Percentiles rank a stretch among this genome's conserved stretches.
These are phyloP conservation scores for Xanthorhoe designata DNA, from an alignment of 2,888 invertebrate species.

Conservation along the genomic window DNA sequence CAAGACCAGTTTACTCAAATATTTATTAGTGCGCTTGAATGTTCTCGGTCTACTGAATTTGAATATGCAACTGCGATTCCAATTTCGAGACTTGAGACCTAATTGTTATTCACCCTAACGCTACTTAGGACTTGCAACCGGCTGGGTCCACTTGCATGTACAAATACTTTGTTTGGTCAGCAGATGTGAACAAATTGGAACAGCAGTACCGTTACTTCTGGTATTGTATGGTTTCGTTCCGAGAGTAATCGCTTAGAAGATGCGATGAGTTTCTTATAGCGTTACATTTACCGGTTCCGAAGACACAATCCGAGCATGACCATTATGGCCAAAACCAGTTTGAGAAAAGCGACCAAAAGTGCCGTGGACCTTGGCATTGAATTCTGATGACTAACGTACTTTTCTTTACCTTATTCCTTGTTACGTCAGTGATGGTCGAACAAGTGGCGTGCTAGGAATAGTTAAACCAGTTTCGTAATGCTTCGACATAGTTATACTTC, in stretches of 20 bases:
- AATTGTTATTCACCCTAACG: conserved; percentile 22
- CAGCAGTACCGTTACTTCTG: conserved; percentile 31
- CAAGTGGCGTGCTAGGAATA: conserved; percentile 53
- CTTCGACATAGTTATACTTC: conserved; percentile 37
- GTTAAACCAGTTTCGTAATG: conserved; percentile 47
- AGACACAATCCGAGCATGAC: conserved; percentile 49
- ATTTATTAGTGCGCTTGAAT: not conserved
- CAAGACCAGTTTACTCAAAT: not conserved
- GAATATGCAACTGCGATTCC: conserved; percentile 16
- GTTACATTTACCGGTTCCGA: conserved; percentile 46
- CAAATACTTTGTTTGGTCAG: not conserved
- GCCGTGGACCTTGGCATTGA: conserved; percentile 76
- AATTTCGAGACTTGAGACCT: conserved; percentile 4
- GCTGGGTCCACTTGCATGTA: not conserved
- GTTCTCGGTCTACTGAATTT: conserved; percentile 16
- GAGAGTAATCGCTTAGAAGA: conserved; percentile 33
- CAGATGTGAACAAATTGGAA: conserved; percentile 22
- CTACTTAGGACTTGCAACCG: conserved; percentile 22
- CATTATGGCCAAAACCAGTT: conserved; percentile 68
- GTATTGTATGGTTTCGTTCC: conserved; percentile 27
- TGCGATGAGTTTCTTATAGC: conserved; percentile 39
- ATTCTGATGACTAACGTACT: conserved; percentile 68
- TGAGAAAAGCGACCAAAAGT: conserved; percentile 58
- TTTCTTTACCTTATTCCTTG: conserved; percentile 43
- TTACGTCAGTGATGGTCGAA: conserved; percentile 50